phyloP scores from a whole-genome alignment of 2,888 invertebrate genomes.

The Phoronis australis region DNA sequence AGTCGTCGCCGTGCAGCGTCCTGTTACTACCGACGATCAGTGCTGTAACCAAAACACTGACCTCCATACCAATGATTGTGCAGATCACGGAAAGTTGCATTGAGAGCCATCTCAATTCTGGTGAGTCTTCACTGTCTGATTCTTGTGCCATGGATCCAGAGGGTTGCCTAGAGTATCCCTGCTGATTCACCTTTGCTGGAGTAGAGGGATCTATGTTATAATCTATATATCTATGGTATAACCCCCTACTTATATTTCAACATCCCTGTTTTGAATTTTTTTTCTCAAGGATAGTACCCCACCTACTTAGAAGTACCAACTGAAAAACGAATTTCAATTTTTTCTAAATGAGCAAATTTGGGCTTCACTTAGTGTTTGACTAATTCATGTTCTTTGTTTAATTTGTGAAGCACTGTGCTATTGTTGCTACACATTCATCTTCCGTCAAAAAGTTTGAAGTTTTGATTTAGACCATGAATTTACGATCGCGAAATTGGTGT shows the following conservation, averaged over 20 bases:
- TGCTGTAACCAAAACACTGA: conserved; percentile 38
- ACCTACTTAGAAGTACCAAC: background rate
- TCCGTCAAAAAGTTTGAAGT: too few species aligned
- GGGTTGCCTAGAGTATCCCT: too few species aligned
- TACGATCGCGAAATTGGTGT: too few species aligned
- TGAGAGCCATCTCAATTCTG: conserved; percentile 32
- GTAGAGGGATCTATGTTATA: background rate
- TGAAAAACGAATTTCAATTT: conserved; percentile 8
- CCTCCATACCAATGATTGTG: conserved; percentile 36
- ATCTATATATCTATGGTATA: background rate
- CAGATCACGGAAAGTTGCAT: conserved; percentile 42
- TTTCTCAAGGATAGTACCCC: too few species aligned
- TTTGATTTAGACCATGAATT: too few species aligned
- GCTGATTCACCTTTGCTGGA: too few species aligned
- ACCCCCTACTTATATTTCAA: background rate
- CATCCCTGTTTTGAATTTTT: background rate
- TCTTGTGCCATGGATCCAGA: too few species aligned
- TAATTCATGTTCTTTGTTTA: too few species aligned
- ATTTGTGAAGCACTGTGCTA: too few species aligned
- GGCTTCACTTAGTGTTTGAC: too few species aligned
- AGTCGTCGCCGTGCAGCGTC: conserved; percentile 40
- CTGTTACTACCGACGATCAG: conserved; percentile 41
- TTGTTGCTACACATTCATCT: too few species aligned
- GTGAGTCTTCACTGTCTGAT: conserved; percentile 10
- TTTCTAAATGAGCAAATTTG: too few species aligned